phyloP scores from a whole-genome alignment of 2,888 invertebrate species.

The Fragum fragum region DNA sequence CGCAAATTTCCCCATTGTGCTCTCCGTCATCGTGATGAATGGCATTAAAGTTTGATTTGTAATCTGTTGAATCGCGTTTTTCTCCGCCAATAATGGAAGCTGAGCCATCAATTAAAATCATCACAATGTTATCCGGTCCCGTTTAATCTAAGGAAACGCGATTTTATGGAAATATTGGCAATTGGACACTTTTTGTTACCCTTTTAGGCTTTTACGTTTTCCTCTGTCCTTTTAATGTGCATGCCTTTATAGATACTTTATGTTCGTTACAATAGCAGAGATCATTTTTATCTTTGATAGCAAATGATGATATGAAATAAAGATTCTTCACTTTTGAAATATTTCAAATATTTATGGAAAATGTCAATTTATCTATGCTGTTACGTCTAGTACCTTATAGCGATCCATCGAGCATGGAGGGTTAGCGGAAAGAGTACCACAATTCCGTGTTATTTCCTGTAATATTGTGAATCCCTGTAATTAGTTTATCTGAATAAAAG shows the following conservation, averaged over 20 bases:
- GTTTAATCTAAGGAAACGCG: conserved; percentile 37
- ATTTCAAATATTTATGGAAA: no score
- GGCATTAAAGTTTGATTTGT: conserved; percentile 47
- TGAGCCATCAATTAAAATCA: conserved; percentile 29
- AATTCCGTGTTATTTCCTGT: background rate
- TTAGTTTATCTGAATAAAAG: conserved; percentile 22
- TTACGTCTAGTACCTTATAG: no score
- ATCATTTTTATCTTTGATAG: no score
- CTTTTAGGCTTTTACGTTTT: conserved; percentile 14
- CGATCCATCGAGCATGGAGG: no score
- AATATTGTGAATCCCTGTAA: conserved; percentile 23
- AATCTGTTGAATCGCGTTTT: conserved; percentile 33
- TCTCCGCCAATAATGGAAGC: conserved; percentile 21
- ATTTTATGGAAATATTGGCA: conserved; percentile 40
- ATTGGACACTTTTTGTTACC: conserved; percentile 32
- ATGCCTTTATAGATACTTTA: no score
- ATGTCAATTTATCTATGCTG: no score
- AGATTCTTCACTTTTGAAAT: no score
- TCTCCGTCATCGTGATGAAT: conserved; percentile 51
- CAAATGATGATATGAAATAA: no score
- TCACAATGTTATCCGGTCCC: conserved; percentile 37
- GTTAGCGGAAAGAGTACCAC: background rate
- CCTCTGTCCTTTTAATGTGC: background rate
- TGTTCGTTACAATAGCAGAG: no score
- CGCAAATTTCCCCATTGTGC: conserved; percentile 59